Evolutionary conservation across 2,113 vertebrate species (phyloP).

Genomic region (Bungarus multicinctus): DNA sequence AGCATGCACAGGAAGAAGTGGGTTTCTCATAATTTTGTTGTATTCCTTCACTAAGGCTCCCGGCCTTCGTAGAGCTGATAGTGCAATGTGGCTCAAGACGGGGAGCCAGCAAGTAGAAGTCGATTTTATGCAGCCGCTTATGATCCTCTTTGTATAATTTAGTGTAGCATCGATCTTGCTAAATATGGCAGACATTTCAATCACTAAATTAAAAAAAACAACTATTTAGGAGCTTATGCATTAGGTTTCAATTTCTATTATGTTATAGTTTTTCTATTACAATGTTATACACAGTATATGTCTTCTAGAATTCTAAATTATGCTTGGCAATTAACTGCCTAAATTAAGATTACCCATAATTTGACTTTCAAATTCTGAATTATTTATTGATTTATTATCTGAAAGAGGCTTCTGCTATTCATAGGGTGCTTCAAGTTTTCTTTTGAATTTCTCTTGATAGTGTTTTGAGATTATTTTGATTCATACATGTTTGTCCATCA

Average conservation of each 20-base stretch:
- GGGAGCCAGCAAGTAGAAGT: too few species aligned
- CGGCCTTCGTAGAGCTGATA: too few species aligned
- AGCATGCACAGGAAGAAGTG: too few species aligned
- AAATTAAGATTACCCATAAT: neutral
- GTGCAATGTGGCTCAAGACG: too few species aligned
- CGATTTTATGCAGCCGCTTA: too few species aligned
- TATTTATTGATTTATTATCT: neutral
- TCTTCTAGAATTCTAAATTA: neutral
- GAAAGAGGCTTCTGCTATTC: neutral
- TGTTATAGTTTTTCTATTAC: neutral
- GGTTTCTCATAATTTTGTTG: too few species aligned
- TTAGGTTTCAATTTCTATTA: neutral
- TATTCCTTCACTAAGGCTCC: too few species aligned
- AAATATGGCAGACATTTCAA: neutral
- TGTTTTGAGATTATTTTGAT: neutral
- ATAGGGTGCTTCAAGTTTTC: neutral
- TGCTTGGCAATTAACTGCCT: neutral
- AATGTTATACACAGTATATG: neutral
- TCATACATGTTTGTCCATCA: neutral
- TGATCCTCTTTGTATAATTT: too few species aligned
- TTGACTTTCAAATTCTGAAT: neutral
- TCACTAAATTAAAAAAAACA: neutral
- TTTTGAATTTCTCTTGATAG: neutral
- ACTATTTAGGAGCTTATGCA: neutral
- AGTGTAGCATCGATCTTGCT: too few species aligned